A percentile compares a stretch with the other conserved stretches of the same genome.
Conservation (phyloP, 2,113 vertebrate species). For the Psephotus haematonotus region DNA sequence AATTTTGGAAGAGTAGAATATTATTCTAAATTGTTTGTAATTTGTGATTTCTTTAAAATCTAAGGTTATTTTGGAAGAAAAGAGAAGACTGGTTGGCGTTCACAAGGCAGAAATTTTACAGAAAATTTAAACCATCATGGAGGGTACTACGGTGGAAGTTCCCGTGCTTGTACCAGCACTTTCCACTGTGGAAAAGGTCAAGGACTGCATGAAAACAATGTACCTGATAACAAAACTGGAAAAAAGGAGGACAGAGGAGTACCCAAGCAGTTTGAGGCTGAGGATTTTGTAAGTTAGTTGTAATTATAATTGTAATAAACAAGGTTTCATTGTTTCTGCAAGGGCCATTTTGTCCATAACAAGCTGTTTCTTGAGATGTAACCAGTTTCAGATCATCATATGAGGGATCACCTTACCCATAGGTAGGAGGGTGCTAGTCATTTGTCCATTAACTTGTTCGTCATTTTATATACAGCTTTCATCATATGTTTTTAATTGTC, state of each 20-base stretch:
- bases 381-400: background rate
- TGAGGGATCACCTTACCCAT: background rate
- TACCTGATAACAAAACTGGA: conserved; percentile 54
- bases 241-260: conserved; percentile 71
- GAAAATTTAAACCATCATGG: conserved; percentile 72
- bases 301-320: background rate
- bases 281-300: conserved; percentile 83
- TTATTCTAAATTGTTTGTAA: background rate
- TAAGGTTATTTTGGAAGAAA: conserved; percentile 79
- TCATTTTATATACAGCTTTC: background rate
- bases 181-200: conserved; percentile 73
- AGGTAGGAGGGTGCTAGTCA: background rate
- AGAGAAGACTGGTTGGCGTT: conserved; percentile 79
- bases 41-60: background rate
- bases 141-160: conserved; percentile 67
- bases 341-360: background rate
- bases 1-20: background rate
- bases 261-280: conserved; percentile 78
- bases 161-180: conserved; percentile 54
- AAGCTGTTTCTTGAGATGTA: background rate
- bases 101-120: conserved; percentile 74
- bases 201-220: conserved; percentile 65
- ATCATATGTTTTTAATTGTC: background rate
- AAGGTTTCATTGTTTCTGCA: background rate
- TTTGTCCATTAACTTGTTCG: background rate